phyloP scores from a whole-genome alignment of 92 coral and sea anemone genomes.

The Epizoanthus stellaris region DNA sequence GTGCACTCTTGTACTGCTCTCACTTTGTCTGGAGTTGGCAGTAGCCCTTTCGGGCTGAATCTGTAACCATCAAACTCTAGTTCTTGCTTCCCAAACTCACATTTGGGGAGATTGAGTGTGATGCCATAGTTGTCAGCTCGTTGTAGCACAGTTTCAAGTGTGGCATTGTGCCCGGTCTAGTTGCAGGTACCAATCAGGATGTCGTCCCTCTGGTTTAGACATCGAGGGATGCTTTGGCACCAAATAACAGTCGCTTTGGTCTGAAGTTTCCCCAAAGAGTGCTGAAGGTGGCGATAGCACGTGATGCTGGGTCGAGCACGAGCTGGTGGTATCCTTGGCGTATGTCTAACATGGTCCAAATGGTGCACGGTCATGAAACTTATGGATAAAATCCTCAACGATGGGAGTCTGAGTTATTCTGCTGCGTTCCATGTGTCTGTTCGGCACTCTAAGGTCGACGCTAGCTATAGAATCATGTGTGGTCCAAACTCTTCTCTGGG shows the following conservation, averaged over 20 bases:
- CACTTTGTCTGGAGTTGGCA: conserved; percentile 40
- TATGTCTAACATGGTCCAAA: conserved; percentile 52
- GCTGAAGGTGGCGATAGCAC: conserved; percentile 46
- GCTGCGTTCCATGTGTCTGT: conserved; percentile 44
- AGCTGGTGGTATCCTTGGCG: conserved; percentile 65
- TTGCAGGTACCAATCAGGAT: conserved; percentile 53
- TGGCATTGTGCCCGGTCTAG: conserved; percentile 50
- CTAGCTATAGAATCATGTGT: conserved; percentile 40
- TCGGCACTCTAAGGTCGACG: conserved; percentile 34
- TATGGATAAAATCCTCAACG: conserved; percentile 31
- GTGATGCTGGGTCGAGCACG: no score
- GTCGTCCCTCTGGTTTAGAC: conserved; percentile 61
- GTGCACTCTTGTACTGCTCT: conserved; percentile 53
- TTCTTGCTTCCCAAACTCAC: conserved; percentile 62
- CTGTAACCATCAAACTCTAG: conserved; percentile 61
- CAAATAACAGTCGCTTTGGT: conserved; percentile 17
- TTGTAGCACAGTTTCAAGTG: conserved; percentile 52
- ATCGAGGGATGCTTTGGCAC: conserved; percentile 31
- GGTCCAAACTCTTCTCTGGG: conserved; percentile 40
- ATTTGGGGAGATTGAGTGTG: conserved; percentile 67
- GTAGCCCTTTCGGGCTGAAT: conserved; percentile 39
- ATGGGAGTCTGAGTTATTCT: no score
- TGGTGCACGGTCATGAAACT: conserved; percentile 32
- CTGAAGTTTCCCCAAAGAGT: conserved; percentile 64
- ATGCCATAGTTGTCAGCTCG: conserved; percentile 65